A percentile compares a stretch with the other conserved stretches of the same genome.
Evolutionary conservation across 2,113 vertebrate species (phyloP).

Genomic region (Misgurnus anguillicaudatus): DNA sequence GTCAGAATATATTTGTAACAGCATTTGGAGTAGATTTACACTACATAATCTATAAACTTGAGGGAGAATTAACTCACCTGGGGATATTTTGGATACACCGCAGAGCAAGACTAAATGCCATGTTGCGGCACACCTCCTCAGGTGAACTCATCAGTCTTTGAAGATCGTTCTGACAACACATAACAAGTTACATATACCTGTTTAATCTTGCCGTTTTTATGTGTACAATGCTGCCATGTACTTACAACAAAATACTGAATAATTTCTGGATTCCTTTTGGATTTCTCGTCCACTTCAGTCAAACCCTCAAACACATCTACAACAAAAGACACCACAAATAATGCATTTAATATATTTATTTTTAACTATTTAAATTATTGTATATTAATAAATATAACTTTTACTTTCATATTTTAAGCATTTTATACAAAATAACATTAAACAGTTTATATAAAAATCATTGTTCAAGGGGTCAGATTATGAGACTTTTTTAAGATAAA

Average conservation of each 20-base stretch:
- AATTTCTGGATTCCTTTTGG: constrained; percentile 93
- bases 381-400: no score
- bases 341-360: no score
- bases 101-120: constrained; percentile 91
- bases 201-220: neutral
- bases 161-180: constrained; percentile 81
- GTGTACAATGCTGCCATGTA: constrained; percentile 36
- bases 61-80: constrained; percentile 72
- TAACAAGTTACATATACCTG: neutral
- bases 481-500: no score
- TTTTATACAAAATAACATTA: no score
- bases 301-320: constrained; percentile 92
- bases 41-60: neutral
- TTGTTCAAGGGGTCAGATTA: no score
- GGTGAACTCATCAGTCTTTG: constrained; percentile 92
- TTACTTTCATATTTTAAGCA: no score
- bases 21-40: neutral
- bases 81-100: constrained; percentile 94
- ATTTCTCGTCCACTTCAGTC: constrained; percentile 95
- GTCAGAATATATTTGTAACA: neutral
- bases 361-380: no score
- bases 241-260: constrained; percentile 94
- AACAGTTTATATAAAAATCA: no score
- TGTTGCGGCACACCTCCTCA: constrained; percentile 89
- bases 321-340: neutral